Evolutionary conservation across 2,797 vertebrate species (phyloP).

Genomic region (Gadopsis marmoratus): DNA sequence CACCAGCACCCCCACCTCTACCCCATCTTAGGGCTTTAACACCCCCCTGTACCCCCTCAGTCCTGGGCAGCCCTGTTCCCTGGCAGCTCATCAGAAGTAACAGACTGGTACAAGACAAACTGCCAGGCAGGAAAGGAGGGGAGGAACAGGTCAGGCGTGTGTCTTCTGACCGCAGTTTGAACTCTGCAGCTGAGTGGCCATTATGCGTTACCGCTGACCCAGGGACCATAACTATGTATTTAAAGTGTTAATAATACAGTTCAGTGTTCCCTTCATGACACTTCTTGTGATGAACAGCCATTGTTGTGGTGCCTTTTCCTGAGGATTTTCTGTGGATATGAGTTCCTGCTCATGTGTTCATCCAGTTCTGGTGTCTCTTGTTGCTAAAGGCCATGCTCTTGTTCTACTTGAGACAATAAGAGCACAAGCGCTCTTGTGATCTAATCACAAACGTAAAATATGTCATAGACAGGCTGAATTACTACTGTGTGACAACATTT

Average conservation of each 20-base stretch:
- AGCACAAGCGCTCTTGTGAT: too few species aligned
- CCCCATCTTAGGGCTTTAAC: constrained; percentile 5
- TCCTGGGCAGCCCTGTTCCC: constrained; percentile 33
- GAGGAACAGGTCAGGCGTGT: constrained; percentile 65
- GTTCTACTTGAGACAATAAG: too few species aligned
- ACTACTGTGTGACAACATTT: background rate
- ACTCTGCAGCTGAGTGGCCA: constrained; percentile 49
- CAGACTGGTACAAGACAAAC: constrained; percentile 73
- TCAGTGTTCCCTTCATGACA: background rate
- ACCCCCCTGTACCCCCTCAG: constrained; percentile 9
- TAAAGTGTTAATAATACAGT: constrained; percentile 51
- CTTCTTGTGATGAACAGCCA: background rate
- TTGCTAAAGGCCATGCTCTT: background rate
- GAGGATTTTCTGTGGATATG: background rate
- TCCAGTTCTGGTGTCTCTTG: background rate
- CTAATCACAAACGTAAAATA: background rate
- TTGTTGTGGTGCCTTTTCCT: constrained; percentile 11
- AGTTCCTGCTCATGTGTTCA: background rate
- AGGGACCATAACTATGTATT: constrained; percentile 18
- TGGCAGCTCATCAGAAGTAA: constrained; percentile 74
- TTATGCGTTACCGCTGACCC: constrained; percentile 36
- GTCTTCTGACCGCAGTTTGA: constrained; percentile 74
- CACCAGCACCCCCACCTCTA: background rate
- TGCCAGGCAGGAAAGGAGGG: constrained; percentile 62
- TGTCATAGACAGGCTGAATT: background rate